Conservation (phyloP, 2,797 vertebrate genomes). For the Eospalax fontanierii region DNA sequence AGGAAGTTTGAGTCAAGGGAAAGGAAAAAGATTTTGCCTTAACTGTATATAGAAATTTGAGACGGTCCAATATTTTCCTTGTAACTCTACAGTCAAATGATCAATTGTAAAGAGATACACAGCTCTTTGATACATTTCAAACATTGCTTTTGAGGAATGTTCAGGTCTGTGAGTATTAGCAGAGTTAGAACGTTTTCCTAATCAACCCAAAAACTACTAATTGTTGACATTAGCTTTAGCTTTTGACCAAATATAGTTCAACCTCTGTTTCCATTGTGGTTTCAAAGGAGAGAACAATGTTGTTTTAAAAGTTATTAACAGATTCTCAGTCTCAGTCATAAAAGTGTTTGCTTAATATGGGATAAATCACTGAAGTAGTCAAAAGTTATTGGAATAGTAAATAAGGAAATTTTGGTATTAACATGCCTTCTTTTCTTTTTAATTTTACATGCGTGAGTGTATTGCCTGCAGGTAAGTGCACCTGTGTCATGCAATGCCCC, state of each 20-base stretch:
- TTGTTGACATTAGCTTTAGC: neutral
- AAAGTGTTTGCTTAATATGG: slow-evolving; percentile 6
- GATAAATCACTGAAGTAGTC: slow-evolving; percentile 14
- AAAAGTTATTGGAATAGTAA: neutral
- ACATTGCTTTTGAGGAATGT: neutral
- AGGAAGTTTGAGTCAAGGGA: neutral
- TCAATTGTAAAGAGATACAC: neutral
- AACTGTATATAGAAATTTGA: neutral
- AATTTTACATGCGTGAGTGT: too few relatives aligned
- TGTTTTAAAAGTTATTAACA: neutral
- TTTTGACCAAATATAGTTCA: neutral
- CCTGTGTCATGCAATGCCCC: too few relatives aligned
- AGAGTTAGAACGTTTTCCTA: neutral
- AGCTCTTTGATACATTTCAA: neutral
- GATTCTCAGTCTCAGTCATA: neutral
- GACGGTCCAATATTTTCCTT: neutral
- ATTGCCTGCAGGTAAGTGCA: too few relatives aligned
- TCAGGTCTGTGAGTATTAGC: neutral
- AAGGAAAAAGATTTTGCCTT: neutral
- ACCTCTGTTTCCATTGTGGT: neutral
- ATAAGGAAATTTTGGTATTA: slow-evolving; percentile 23
- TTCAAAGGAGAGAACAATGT: neutral
- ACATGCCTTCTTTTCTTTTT: neutral
- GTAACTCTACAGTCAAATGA: neutral
- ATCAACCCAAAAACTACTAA: neutral